Conservation (phyloP, 2,888 invertebrate species). For the Drosophila trichaetosa region DNA sequence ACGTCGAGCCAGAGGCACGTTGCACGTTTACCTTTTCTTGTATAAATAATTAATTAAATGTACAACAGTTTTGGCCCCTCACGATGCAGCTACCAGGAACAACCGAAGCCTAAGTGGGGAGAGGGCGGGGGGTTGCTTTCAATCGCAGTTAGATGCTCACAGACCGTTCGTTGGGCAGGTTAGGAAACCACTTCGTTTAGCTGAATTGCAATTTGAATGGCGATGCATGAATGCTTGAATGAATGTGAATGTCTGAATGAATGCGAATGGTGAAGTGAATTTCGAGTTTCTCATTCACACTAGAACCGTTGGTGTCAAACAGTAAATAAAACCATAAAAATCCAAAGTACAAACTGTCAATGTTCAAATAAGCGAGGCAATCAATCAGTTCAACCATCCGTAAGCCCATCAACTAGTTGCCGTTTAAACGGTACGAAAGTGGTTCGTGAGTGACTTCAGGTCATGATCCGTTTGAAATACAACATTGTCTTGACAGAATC, state of each 20-base stretch:
- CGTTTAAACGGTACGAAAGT: neutral
- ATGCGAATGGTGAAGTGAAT: constrained; percentile 39
- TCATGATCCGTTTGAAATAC: neutral
- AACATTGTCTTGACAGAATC: neutral
- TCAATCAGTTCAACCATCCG: constrained; percentile 2
- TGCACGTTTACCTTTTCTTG: constrained; percentile 79
- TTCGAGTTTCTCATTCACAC: constrained; percentile 21
- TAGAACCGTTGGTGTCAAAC: constrained; percentile 20
- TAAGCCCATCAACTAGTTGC: too few relatives aligned
- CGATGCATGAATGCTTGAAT: constrained; percentile 34
- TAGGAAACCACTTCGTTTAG: constrained; percentile 68
- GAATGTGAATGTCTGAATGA: constrained; percentile 29
- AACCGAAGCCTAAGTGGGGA: neutral
- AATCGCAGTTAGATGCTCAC: constrained; percentile 60
- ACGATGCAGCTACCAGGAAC: neutral
- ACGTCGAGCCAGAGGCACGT: constrained; percentile 16
- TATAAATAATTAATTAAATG: constrained; percentile 81
- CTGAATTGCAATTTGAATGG: constrained; percentile 46
- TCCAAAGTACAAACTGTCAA: neutral
- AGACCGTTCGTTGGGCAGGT: constrained; percentile 57
- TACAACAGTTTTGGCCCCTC: constrained; percentile 65
- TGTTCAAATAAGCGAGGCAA: neutral
- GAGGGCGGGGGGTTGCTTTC: constrained; percentile 2
- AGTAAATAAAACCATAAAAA: constrained; percentile 6
- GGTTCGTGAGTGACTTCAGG: neutral